Conservation (phyloP, 2,797 vertebrate species). For the Rallus crepitans region DNA sequence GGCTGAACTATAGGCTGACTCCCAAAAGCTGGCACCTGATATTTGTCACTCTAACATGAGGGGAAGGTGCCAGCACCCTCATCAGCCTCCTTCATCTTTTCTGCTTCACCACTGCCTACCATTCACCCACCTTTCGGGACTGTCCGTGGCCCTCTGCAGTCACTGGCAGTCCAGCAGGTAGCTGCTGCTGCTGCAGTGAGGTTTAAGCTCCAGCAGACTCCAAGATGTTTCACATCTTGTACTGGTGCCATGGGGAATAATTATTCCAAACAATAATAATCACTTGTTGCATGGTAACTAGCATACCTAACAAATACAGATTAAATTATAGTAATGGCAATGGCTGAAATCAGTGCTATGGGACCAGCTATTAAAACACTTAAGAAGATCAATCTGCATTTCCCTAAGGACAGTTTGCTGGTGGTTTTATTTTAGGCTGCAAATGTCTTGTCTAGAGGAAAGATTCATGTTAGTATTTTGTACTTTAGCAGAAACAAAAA, state of each 20-base stretch:
- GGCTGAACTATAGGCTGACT: neutral
- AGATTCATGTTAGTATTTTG: neutral
- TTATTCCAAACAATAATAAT: neutral
- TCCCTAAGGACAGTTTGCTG: neutral
- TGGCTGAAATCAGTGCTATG: neutral
- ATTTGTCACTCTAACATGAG: neutral
- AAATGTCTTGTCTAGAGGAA: neutral
- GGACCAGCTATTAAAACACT: neutral
- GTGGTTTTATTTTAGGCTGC: neutral
- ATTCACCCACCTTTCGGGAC: fast-evolving
- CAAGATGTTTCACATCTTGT: neutral
- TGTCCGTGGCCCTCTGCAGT: fast-evolving
- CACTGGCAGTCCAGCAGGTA: neutral
- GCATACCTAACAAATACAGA: neutral
- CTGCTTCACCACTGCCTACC: fast-evolving
- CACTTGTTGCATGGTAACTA: neutral
- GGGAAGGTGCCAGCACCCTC: neutral
- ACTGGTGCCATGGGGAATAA: neutral
- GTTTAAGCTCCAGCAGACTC: neutral
- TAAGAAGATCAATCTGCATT: neutral
- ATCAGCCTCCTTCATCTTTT: neutral
- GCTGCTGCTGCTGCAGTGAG: neutral
- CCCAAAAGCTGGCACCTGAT: neutral
- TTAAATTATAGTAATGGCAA: neutral
- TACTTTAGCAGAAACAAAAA: neutral